Percentiles rank a stretch among this genome's conserved stretches.
Evolutionary conservation across 2,888 invertebrate genomes (phyloP).

Genomic region (Aspidapion aeneum): DNA sequence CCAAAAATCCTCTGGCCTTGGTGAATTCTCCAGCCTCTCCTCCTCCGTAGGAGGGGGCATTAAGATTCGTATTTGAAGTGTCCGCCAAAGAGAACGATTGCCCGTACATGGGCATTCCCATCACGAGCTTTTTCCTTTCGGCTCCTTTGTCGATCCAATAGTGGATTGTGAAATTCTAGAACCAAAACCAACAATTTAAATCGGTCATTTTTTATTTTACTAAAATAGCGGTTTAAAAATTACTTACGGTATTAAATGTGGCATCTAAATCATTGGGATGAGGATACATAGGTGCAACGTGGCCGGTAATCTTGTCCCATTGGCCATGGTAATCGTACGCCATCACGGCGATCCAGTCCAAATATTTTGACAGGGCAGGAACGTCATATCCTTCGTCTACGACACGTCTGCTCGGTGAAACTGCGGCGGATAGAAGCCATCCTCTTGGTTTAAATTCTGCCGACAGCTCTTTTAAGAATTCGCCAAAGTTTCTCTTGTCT

Average conservation of each 20-base stretch:
- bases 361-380: constrained; percentile 65
- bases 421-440: constrained; percentile 75
- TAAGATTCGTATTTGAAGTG: constrained; percentile 60
- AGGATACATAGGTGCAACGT: constrained; percentile 82
- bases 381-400: constrained; percentile 85
- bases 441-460: constrained; percentile 68
- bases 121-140: constrained; percentile 69
- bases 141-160: constrained; percentile 86
- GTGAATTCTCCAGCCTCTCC: constrained; percentile 89
- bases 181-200: too few relatives aligned
- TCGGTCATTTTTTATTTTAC: too few relatives aligned
- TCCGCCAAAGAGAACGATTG: constrained; percentile 82
- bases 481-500: constrained; percentile 76
- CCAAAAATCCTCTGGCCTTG: constrained; percentile 79
- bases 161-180: constrained; percentile 79
- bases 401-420: constrained; percentile 80
- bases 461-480: constrained; percentile 70
- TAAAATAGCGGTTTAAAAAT: constrained; percentile 6
- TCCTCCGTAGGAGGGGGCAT: constrained; percentile 78
- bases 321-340: constrained; percentile 89
- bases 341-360: constrained; percentile 92
- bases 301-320: constrained; percentile 89
- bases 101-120: constrained; percentile 89
- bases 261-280: constrained; percentile 70
- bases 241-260: constrained; percentile 72